phyloP scores from a whole-genome alignment of 2,888 invertebrate genomes.

The Nephrotoma flavescens region DNA sequence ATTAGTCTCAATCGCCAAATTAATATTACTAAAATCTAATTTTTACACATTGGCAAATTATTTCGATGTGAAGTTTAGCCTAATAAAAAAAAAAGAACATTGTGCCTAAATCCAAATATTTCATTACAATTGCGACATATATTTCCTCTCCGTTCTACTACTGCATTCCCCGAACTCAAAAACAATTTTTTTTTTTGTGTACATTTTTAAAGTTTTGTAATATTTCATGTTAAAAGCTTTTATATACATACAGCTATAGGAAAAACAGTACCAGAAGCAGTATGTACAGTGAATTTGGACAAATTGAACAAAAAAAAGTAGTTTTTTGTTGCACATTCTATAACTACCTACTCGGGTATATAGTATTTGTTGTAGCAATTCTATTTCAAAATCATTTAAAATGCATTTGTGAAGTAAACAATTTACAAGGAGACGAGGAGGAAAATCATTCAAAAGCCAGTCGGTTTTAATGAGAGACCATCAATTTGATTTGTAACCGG shows the following conservation, averaged over 20 bases:
- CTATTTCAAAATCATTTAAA: background rate
- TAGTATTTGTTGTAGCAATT: background rate
- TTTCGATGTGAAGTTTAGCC: background rate
- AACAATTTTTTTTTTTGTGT: background rate
- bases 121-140: background rate
- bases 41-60: background rate
- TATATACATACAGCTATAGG: background rate
- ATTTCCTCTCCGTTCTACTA: background rate
- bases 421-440: background rate
- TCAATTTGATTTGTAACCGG: background rate
- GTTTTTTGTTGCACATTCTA: background rate
- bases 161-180: background rate
- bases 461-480: background rate
- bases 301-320: background rate
- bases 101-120: background rate
- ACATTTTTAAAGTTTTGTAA: background rate
- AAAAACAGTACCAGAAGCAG: background rate
- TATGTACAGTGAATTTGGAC: background rate
- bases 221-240: background rate
- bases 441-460: background rate
- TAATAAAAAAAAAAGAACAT: background rate
- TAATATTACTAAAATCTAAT: too few relatives aligned
- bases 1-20: too few relatives aligned
- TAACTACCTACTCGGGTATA: background rate
- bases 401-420: background rate